Percentiles rank a stretch among this genome's conserved stretches.
Conservation (phyloP, 2,797 vertebrate genomes). For the Aphelocoma californica region DNA sequence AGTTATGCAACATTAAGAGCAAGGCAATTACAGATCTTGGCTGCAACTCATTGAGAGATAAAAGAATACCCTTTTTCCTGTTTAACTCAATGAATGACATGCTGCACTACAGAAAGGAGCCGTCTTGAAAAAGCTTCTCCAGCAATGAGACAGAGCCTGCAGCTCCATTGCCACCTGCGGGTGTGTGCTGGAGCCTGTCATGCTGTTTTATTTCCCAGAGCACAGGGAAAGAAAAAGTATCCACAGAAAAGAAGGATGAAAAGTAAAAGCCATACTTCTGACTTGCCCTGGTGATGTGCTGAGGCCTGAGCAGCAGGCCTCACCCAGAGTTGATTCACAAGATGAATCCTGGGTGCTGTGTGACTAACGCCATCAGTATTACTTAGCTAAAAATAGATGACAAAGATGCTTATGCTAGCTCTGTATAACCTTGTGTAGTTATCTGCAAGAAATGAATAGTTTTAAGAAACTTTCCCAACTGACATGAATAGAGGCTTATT, state of each 20-base stretch:
- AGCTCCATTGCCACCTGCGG: slow-evolving; percentile 59
- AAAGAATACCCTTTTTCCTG: slow-evolving; percentile 50
- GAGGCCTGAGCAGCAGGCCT: neutral
- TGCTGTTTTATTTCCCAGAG: neutral
- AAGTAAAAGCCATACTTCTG: neutral
- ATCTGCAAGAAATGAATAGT: neutral
- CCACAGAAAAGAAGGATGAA: neutral
- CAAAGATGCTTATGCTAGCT: neutral
- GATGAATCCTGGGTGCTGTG: neutral
- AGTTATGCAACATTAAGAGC: slow-evolving; percentile 74
- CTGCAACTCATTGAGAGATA: slow-evolving; percentile 58
- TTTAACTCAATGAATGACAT: slow-evolving; percentile 18
- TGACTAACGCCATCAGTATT: neutral
- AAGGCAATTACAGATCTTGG: slow-evolving; percentile 73
- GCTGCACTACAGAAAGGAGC: neutral
- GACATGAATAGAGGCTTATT: neutral
- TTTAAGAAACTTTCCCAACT: neutral
- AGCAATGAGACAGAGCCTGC: neutral
- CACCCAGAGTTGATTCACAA: neutral
- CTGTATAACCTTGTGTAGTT: neutral
- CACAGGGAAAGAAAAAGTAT: neutral
- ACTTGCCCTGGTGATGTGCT: neutral
- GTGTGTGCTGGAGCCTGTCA: neutral
- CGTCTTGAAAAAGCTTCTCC: neutral
- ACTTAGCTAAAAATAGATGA: neutral